Percentiles rank a stretch among this genome's conserved stretches.
Evolutionary conservation across 2,888 invertebrate species (phyloP).

Genomic region (Pseudoips prasinana): DNA sequence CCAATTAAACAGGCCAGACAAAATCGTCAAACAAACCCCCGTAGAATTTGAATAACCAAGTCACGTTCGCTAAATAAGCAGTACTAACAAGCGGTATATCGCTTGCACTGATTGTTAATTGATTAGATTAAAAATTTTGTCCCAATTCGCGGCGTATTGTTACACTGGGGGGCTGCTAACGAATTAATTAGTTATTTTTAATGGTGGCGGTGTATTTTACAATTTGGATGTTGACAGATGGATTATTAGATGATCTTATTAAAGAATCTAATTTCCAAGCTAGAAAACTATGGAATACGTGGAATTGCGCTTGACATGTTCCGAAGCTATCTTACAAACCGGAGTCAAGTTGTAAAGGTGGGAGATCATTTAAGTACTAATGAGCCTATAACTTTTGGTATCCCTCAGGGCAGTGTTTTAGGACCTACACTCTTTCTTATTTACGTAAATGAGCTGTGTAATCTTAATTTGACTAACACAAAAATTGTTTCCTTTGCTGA

Average conservation of each 20-base stretch:
- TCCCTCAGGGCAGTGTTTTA: no score
- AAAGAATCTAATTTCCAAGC: no score
- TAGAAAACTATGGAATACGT: no score
- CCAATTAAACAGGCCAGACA: constrained; percentile 66
- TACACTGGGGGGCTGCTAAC: constrained; percentile 52
- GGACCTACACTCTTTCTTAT: no score
- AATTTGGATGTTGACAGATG: constrained; percentile 65
- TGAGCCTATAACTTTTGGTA: no score
- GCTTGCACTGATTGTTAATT: constrained; percentile 82
- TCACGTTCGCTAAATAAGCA: constrained; percentile 80
- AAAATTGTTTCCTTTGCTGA: no score
- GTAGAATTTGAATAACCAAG: constrained; percentile 70
- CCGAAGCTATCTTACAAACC: no score
- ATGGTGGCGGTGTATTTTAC: constrained; percentile 70
- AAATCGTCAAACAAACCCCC: constrained; percentile 71
- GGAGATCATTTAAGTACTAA: no score
- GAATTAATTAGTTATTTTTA: constrained; percentile 69
- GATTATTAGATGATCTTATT: constrained; percentile 41
- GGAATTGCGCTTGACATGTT: no score
- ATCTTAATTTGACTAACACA: no score
- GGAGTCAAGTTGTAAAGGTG: no score
- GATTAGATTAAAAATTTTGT: constrained; percentile 81
- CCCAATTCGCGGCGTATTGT: constrained; percentile 72
- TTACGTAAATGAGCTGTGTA: no score
- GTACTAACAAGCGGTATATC: constrained; percentile 79